Base-by-base conservation (phyloP, 2,113 vertebrate species). In the Phylloscopus trochiloides region DNA sequence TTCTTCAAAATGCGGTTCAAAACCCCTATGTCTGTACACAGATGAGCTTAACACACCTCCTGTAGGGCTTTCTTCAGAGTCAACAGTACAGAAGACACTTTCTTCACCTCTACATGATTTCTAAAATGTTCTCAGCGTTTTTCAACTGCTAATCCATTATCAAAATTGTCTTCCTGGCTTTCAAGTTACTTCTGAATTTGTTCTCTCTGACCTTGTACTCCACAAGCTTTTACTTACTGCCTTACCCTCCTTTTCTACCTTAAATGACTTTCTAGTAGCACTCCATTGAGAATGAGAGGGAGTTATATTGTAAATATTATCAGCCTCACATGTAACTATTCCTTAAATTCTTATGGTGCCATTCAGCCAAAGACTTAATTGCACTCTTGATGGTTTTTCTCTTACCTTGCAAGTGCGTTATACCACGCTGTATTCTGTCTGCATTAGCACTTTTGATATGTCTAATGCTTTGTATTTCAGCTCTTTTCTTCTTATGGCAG, bases 101-200 rank as follows among this genome's bases (percentile, higher is more conserved):
- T 43, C 12, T 67, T 71, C 50, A 74, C 10, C 21, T 74, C 40
- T 52, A 36, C 9, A 8, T 7, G 16, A 61, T 36, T 91, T 86
- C 43, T 58, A 14, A 20, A 75, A 86, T 4, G 11, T 66, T 90
- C 34, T 79, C 58, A 61, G 54, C n/a, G 52, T 81, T 86, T 94
- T 58, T 62, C 32, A 91, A 13, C 47, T 66, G 54, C 32, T 76
- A 92, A 86, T 62, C 24, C 63, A 48, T 76, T 76, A 95, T 6
- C 42, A 66, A 86, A 86, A 86, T 45, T 75, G 24, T 73, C 29
- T 61, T 93, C 40, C 47, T 19, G 50, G 29, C 47, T 86, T 95
- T 75, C 66, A 88, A 70, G 52, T 73, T 50, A 68, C 36, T 87
- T 86, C 38, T 90, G 86, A 77, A 80, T 72, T 87, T 72, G 21